A percentile compares a stretch with the other conserved stretches of the same genome.
These are phyloP conservation scores for Psilanteris sp. DNA, from an alignment of 1,140 invertebrate genomes.

Conservation along the genomic window DNA sequence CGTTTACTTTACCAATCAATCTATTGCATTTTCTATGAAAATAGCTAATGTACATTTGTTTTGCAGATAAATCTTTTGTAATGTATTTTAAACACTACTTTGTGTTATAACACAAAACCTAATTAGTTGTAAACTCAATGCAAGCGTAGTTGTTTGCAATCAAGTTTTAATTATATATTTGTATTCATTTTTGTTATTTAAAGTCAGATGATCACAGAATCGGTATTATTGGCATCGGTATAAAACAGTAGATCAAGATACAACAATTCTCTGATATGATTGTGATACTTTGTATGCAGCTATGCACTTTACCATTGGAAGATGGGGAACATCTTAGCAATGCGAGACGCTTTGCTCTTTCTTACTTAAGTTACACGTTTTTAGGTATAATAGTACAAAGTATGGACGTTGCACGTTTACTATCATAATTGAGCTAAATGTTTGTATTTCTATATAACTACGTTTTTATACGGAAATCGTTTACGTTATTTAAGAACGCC, in stretches of 20 bases:
- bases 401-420: conserved; percentile 27
- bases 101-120: too few species aligned
- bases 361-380: conserved; percentile 55
- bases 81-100: too few species aligned
- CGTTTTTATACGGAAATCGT: too few species aligned
- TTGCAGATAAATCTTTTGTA: conserved; percentile 34
- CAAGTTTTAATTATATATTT: too few species aligned
- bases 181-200: too few species aligned
- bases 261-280: too few species aligned
- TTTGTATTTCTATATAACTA: conserved; percentile 49
- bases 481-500: conserved; percentile 21
- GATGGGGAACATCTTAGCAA: conserved; percentile 51
- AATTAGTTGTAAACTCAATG: too few species aligned
- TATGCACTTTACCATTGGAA: conserved; percentile 51
- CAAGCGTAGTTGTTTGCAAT: too few species aligned
- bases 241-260: too few species aligned
- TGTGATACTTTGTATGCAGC: conserved; percentile 43
- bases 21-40: conserved; percentile 7
- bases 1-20: conserved; percentile 40
- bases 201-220: too few species aligned
- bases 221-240: too few species aligned
- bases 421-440: conserved; percentile 51
- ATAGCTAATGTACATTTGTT: conserved; percentile 25
- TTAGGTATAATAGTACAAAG: conserved; percentile 43
- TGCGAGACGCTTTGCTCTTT: conserved; percentile 54